Percentiles rank a stretch among this genome's conserved stretches.
phyloP scores from a whole-genome alignment of 2,797 vertebrate genomes.

The Enteromius argenteus region DNA sequence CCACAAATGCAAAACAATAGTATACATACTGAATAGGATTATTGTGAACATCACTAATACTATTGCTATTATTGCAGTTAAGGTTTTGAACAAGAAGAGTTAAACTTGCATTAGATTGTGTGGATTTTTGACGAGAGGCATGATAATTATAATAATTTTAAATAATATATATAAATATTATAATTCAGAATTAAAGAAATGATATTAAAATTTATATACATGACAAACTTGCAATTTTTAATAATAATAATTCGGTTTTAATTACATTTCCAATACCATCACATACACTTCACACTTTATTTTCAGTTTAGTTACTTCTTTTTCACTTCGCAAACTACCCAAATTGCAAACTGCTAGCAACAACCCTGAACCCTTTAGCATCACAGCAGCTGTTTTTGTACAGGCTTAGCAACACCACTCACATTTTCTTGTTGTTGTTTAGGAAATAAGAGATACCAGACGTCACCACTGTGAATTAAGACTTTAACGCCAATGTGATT shows the following conservation, averaged over 20 bases:
- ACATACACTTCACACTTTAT: neutral
- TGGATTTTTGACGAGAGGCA: neutral
- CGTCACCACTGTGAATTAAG: conserved; percentile 3
- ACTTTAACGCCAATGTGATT: conserved; percentile 5
- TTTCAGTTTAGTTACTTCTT: neutral
- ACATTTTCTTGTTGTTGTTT: neutral
- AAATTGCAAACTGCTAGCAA: neutral
- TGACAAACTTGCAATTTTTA: neutral
- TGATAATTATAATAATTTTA: neutral
- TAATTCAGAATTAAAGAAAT: too few species aligned
- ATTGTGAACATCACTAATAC: neutral
- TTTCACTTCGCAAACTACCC: neutral
- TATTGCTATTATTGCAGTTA: neutral
- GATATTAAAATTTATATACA: neutral
- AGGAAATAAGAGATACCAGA: neutral
- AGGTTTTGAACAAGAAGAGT: neutral
- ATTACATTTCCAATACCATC: neutral
- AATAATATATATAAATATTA: too few species aligned
- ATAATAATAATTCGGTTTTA: too few species aligned
- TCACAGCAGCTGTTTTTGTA: neutral
- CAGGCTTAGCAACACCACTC: neutral
- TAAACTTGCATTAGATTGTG: neutral
- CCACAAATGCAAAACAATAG: conserved; percentile 9
- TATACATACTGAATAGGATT: neutral
- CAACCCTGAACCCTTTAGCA: neutral